Conservation (phyloP, 2,888 invertebrate genomes). For the Leptopilina drosophilae region DNA sequence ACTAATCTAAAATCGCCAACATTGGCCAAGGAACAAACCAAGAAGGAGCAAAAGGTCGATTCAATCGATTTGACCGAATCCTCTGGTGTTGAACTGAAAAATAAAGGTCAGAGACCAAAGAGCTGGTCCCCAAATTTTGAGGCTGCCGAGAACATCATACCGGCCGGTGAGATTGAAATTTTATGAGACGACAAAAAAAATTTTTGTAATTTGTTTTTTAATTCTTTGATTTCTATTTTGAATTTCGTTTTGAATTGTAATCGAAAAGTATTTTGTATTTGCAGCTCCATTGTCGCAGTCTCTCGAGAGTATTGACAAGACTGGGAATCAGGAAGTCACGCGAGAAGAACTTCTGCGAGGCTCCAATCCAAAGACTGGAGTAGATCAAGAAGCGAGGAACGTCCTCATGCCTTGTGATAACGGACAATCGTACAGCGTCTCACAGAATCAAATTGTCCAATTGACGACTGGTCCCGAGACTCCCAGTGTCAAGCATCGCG, state of each 20-base stretch:
- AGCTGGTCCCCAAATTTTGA: slow-evolving; percentile 87
- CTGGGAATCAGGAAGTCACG: slow-evolving; percentile 69
- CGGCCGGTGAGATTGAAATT: slow-evolving; percentile 67
- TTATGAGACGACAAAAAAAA: no score
- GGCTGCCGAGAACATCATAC: slow-evolving; percentile 80
- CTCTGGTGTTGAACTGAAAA: slow-evolving; percentile 70
- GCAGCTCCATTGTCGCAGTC: slow-evolving; percentile 82
- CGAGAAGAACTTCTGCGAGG: slow-evolving; percentile 73
- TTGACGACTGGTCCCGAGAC: slow-evolving; percentile 84
- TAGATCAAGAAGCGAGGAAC: slow-evolving; percentile 83
- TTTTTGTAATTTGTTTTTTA: no score
- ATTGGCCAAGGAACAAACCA: slow-evolving; percentile 71
- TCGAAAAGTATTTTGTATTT: slow-evolving; percentile 43
- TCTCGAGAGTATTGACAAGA: slow-evolving; percentile 81
- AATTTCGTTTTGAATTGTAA: no score
- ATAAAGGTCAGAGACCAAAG: slow-evolving; percentile 79
- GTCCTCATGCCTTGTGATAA: slow-evolving; percentile 91
- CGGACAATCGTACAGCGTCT: slow-evolving; percentile 92
- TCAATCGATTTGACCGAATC: slow-evolving; percentile 59
- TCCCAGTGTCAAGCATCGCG: slow-evolving; percentile 80
- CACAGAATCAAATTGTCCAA: slow-evolving; percentile 92
- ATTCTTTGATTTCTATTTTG: background rate
- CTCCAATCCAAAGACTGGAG: slow-evolving; percentile 71
- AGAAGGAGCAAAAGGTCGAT: slow-evolving; percentile 69
- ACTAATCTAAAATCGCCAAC: slow-evolving; percentile 90